These are phyloP conservation scores for Criorhina ranunculi DNA, from an alignment of 2,888 invertebrate genomes.

Conservation along the genomic window DNA sequence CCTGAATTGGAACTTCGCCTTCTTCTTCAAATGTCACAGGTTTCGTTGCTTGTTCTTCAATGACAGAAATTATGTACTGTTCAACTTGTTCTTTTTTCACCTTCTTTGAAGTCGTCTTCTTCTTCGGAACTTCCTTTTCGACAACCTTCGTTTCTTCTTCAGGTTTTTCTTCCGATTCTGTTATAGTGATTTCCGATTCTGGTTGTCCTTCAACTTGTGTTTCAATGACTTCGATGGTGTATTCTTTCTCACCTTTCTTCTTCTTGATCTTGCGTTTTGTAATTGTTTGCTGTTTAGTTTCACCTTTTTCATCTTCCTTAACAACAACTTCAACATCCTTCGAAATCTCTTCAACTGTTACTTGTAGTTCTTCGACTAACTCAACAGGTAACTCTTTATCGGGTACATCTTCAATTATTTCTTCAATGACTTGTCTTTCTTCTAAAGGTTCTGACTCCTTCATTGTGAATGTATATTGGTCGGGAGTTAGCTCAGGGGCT, in stretches of 20 bases:
- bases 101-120: slow-evolving; percentile 79
- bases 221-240: slow-evolving; percentile 84
- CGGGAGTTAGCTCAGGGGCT: slow-evolving; percentile 78
- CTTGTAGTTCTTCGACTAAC: slow-evolving; percentile 63
- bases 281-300: slow-evolving; percentile 82
- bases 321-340: slow-evolving; percentile 73
- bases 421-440: slow-evolving; percentile 76
- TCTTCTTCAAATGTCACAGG: slow-evolving; percentile 75
- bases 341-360: slow-evolving; percentile 72
- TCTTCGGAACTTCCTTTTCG: slow-evolving; percentile 72
- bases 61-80: slow-evolving; percentile 80
- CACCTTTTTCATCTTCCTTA: slow-evolving; percentile 80
- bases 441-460: slow-evolving; percentile 78
- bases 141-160: slow-evolving; percentile 78
- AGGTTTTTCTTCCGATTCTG: slow-evolving; percentile 70
- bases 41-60: slow-evolving; percentile 80
- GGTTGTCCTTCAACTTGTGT: slow-evolving; percentile 83
- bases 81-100: slow-evolving; percentile 80
- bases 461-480: slow-evolving; percentile 79
- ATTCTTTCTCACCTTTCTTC: slow-evolving; percentile 84
- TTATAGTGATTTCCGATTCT: slow-evolving; percentile 82
- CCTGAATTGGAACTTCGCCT: slow-evolving; percentile 63
- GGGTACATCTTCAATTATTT: slow-evolving; percentile 71
- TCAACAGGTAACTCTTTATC: slow-evolving; percentile 49
- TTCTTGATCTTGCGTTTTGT: slow-evolving; percentile 82